Evolutionary conservation across 37 sponge, comb jelly and placozoan species (phyloP), one percentile per base, ranked within the genome.

Genomic region (Eunapius fragilis): DNA sequence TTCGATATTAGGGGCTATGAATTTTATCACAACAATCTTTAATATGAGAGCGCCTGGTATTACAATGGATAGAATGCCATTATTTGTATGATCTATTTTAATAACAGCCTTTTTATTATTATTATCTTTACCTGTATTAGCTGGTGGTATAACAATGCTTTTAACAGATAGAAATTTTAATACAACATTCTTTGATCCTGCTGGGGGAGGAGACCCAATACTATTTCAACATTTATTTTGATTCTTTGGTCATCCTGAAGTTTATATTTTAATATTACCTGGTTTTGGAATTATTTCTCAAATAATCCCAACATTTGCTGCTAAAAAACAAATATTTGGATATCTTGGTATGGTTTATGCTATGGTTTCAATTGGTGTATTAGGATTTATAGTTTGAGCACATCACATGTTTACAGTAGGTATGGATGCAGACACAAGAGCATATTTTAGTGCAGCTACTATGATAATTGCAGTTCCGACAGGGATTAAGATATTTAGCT

Each of bases 181-280:
- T 80, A 95, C 96, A 67, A 82, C 96, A 25, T 95, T 94, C 81
- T 95, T 95, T 95, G 96, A 95, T 81, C 96, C 96, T 14, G 96
- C 88, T 14, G 96, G 96, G 25, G 96, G 96, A 17, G 96, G 96
- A n/a, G 96, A 95, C 70, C 96, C 96, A 31, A 87, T 95, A 47
- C 90, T 95, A 92, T 95, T 81, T 90, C 96, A 95, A 87, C 96
- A 95, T 77, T 87, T 95, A 84, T 95, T 95, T 85, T 95, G 96
- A 67, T 94, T 95, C 71, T 95, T 95, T 87, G 96, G 96, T 88
- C 96, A 95, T 70, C 96, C 96, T 32, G 93, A 95, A 35, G 96
- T 95, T 71, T 95, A 95, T 90, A 84, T 92, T 32, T 87, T 95
- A 87, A 89, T 95, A 74, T 74, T 95, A 58, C 96, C 96, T 12